Evolutionary conservation across 2,113 vertebrate genomes (phyloP).

Genomic region (Dolichallabes microphthalmus): DNA sequence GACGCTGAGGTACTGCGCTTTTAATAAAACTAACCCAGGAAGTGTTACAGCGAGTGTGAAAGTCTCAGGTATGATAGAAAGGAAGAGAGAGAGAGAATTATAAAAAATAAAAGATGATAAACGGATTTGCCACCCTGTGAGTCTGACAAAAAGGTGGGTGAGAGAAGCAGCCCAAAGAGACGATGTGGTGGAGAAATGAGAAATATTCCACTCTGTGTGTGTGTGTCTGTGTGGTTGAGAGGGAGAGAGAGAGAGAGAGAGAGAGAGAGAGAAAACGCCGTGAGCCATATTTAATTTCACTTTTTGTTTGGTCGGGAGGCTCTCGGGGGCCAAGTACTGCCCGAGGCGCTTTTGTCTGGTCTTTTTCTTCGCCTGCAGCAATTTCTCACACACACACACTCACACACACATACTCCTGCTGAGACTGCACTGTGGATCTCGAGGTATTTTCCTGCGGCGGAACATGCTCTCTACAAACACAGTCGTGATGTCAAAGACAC

Average conservation of each 20-base stretch:
- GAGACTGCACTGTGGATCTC: constrained; percentile 67
- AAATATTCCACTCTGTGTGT: background rate
- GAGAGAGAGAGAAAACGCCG: constrained; percentile 65
- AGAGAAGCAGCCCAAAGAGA: constrained; percentile 27
- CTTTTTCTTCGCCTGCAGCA: constrained; percentile 63
- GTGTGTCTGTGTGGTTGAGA: background rate
- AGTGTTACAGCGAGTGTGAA: constrained; percentile 55
- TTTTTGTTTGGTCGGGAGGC: constrained; percentile 71
- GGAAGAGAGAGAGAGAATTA: constrained; percentile 24
- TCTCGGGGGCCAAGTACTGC: constrained; percentile 67
- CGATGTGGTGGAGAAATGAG: background rate
- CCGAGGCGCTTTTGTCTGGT: constrained; percentile 71
- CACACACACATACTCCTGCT: constrained; percentile 55
- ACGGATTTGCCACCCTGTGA: constrained; percentile 49
- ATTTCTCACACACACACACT: constrained; percentile 44
- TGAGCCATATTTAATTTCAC: constrained; percentile 72
- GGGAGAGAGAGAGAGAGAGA: constrained; percentile 58
- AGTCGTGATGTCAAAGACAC: constrained; percentile 10
- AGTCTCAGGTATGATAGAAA: constrained; percentile 34
- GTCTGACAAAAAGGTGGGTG: constrained; percentile 46
- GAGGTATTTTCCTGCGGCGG: constrained; percentile 52
- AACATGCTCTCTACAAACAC: constrained; percentile 16
- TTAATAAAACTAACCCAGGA: constrained; percentile 52
- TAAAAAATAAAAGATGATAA: constrained; percentile 26
- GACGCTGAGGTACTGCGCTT: background rate